Evolutionary conservation across 2,113 vertebrate species (phyloP), one percentile per base, ranked within the genome.

Genomic region (Prinia subflava): DNA sequence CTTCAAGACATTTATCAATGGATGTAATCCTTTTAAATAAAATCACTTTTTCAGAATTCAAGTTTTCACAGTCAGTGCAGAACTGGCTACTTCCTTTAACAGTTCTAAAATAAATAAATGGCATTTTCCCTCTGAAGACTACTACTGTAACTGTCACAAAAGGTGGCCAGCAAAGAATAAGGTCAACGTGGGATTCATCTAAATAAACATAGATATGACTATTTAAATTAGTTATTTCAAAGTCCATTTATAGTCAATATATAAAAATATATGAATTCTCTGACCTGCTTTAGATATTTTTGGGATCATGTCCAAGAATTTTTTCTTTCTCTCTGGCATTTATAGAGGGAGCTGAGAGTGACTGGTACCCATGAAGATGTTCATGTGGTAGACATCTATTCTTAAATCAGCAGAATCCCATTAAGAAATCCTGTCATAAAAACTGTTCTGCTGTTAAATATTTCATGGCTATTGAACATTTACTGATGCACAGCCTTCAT

Each of bases 1-100:
- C 18, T 31, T 47, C 52, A 75, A 67, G 30, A 67, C 6, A 69
- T 8, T 5, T 10, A 70, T 47, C 33, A 83, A 2, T 24, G 13
- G 35, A n/a, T 18, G 4, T 3, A 65, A 55, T 1, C 2, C 2
- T 3, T 79, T 74, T 17, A 52, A 67, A 75, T 49, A 0, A 80
- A 68, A 46, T n/a, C 7, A 35, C 2, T 23, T 75, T 80, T 71
- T 44, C 11, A 49, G 20, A 67, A 90, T 44, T 76, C 18, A 44
- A 4, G 4, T 57, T 8, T 57, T 64, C 19, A 30, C 41, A 27
- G 28, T 25, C 56, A 75, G 6, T 33, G 9, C 5, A 63, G 44
- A 74, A 47, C 23, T 39, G 3, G 6, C 2, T 88, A 17, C 5
- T 46, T 84, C 33, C 17, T 81, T 57, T 62, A 55, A 33, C 8